These are phyloP conservation scores for Aphelocoma californica DNA, from an alignment of 2,797 vertebrate genomes.

Conservation along the genomic window DNA sequence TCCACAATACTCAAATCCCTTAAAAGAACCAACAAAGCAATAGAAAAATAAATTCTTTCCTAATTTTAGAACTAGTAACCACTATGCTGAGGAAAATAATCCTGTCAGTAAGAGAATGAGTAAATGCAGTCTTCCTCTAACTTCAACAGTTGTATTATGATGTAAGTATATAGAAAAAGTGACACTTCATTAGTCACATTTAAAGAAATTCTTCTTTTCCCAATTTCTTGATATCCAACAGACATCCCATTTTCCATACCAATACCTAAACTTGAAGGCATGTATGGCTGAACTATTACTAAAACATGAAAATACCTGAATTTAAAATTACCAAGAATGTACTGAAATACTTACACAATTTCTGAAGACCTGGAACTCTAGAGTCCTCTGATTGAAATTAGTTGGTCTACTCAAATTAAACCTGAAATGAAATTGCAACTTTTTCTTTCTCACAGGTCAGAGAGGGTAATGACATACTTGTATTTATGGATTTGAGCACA, in stretches of 20 bases:
- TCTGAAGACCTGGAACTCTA: slow-evolving; percentile 93
- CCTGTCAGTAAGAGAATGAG: neutral
- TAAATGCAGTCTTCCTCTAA: neutral
- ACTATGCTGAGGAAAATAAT: neutral
- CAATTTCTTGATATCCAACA: neutral
- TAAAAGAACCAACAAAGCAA: neutral
- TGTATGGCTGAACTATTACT: neutral
- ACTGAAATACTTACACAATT: slow-evolving; percentile 84
- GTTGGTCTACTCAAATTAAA: slow-evolving; percentile 87
- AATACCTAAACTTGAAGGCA: neutral
- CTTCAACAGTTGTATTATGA: neutral
- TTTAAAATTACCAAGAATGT: neutral
- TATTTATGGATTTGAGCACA: neutral
- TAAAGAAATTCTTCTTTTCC: neutral
- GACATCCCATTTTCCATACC: neutral
- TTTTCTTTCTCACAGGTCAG: neutral
- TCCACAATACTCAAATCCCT: neutral
- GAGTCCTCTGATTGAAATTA: slow-evolving; percentile 86
- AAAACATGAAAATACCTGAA: neutral
- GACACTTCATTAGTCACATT: neutral
- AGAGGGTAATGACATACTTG: neutral
- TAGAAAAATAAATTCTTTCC: neutral
- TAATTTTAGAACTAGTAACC: neutral
- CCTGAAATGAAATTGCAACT: slow-evolving; percentile 72
- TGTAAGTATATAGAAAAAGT: neutral